Conservation (phyloP, 2,797 vertebrate genomes). For the Gadopsis bispinosus region DNA sequence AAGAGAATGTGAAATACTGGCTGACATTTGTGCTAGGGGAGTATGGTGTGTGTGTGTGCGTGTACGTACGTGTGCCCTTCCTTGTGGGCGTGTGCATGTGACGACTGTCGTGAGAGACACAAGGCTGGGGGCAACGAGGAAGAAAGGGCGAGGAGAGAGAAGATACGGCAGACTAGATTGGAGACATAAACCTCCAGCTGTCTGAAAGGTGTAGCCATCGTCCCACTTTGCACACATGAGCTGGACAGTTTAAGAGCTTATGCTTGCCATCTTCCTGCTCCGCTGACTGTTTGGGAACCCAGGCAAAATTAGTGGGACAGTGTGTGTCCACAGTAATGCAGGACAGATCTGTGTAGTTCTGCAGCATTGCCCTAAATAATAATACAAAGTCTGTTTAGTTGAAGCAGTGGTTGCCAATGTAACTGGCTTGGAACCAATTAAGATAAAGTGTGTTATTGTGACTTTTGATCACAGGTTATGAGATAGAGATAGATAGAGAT, state of each 20-base stretch:
- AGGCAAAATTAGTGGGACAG: neutral
- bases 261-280: conserved; percentile 6
- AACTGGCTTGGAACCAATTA: neutral
- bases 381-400: neutral
- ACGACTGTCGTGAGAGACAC: conserved; percentile 39
- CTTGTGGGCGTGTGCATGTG: conserved; percentile 10
- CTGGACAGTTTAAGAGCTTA: conserved; percentile 46
- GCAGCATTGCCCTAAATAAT: neutral
- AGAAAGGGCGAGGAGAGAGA: conserved; percentile 40
- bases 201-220: conserved; percentile 32
- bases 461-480: neutral
- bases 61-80: neutral
- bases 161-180: conserved; percentile 37
- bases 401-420: neutral
- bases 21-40: conserved; percentile 74
- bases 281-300: conserved; percentile 31
- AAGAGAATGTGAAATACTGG: conserved; percentile 72
- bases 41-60: conserved; percentile 20
- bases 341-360: neutral
- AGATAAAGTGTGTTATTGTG: neutral
- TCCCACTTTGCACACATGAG: conserved; percentile 27
- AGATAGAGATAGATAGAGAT: too few relatives aligned
- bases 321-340: conserved; percentile 6
- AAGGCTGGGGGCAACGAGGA: conserved; percentile 50
- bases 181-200: conserved; percentile 44